A percentile compares a stretch with the other conserved stretches of the same genome.
Evolutionary conservation across 2,113 vertebrate genomes (phyloP).

Genomic region (Coptodon bakossiorum): DNA sequence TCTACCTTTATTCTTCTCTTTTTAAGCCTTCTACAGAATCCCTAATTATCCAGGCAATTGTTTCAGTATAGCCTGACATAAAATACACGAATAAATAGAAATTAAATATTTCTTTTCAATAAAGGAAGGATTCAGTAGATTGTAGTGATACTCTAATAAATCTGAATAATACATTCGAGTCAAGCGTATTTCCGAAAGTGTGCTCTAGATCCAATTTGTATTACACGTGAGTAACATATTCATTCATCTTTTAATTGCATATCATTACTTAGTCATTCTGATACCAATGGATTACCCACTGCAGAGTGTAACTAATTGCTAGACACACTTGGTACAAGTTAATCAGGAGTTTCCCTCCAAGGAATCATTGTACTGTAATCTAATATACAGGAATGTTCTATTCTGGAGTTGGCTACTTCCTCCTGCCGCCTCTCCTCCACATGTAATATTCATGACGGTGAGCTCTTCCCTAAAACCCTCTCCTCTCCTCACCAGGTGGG

Average conservation of each 20-base stretch:
- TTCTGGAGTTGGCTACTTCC: constrained; percentile 32
- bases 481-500: constrained; percentile 48
- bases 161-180: constrained; percentile 20
- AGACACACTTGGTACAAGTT: constrained; percentile 57
- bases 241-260: constrained; percentile 66
- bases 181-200: constrained; percentile 17
- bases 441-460: constrained; percentile 43
- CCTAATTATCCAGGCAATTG: background rate
- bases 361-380: constrained; percentile 51
- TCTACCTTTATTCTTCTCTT: background rate
- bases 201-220: constrained; percentile 50
- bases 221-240: constrained; percentile 40
- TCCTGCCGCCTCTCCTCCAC: background rate
- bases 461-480: constrained; percentile 29
- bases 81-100: background rate
- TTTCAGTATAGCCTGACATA: background rate
- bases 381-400: constrained; percentile 45
- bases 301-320: constrained; percentile 57
- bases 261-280: constrained; percentile 59
- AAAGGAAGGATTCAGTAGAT: background rate
- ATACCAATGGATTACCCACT: constrained; percentile 60
- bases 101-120: background rate
- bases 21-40: background rate
- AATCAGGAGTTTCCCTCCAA: constrained; percentile 60
- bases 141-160: background rate